phyloP scores from a whole-genome alignment of 64 coral and sea anemone species.

The Montipora cactus region DNA sequence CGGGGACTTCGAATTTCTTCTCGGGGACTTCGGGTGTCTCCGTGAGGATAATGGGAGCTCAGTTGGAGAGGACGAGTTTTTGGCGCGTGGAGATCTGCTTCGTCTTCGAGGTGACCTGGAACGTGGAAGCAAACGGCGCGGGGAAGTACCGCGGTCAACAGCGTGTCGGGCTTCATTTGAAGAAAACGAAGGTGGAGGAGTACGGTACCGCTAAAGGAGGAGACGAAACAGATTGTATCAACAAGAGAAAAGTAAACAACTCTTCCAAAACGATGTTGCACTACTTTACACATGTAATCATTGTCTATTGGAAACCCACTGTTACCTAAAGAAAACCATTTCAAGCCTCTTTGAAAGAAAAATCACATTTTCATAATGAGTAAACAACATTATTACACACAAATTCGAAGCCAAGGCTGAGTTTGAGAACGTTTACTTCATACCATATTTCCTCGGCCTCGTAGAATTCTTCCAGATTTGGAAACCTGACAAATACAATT shows the following conservation, averaged over 20 bases:
- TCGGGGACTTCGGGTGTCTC: background rate
- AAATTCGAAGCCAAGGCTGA: background rate
- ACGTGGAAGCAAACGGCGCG: background rate
- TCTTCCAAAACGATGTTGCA: too few relatives aligned
- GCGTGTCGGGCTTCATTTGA: background rate
- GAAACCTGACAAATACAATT: constrained; percentile 25
- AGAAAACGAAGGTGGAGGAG: constrained; percentile 45
- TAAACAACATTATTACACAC: too few relatives aligned
- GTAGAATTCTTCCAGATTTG: constrained; percentile 58
- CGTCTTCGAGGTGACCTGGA: constrained; percentile 17
- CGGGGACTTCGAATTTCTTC: background rate
- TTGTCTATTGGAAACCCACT: too few relatives aligned
- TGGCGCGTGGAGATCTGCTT: background rate
- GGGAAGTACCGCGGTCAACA: background rate
- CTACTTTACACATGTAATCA: too few relatives aligned
- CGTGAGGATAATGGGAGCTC: background rate
- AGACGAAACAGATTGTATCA: background rate
- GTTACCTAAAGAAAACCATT: too few relatives aligned
- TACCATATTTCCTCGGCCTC: constrained; percentile 63
- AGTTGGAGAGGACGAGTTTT: background rate
- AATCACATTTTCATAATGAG: too few relatives aligned
- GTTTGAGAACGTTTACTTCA: background rate
- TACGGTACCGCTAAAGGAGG: constrained; percentile 53
- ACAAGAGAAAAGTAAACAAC: background rate
- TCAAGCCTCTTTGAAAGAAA: too few relatives aligned